These are phyloP conservation scores for Bombus turneri DNA, from an alignment of 1,140 invertebrate genomes.

Conservation along the genomic window DNA sequence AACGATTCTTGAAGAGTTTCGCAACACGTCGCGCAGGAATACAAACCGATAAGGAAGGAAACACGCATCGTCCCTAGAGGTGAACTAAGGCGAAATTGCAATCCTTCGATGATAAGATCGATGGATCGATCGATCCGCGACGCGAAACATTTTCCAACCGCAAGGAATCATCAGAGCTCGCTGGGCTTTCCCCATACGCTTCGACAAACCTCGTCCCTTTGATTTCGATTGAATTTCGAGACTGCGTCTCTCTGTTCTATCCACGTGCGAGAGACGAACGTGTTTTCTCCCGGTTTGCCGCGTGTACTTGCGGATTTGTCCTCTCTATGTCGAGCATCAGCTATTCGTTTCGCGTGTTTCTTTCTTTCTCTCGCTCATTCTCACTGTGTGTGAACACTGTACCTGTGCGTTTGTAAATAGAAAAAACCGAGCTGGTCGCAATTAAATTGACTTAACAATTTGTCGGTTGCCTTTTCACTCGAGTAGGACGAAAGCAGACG, in stretches of 20 bases:
- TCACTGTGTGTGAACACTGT: background rate
- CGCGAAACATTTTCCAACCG: slow-evolving; percentile 61
- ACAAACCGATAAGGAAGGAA: slow-evolving; percentile 59
- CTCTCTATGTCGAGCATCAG: background rate
- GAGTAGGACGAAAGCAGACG: slow-evolving; percentile 4
- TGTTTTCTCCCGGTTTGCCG: slow-evolving; percentile 15
- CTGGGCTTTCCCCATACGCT: slow-evolving; percentile 58
- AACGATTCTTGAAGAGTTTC: background rate
- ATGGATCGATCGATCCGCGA: slow-evolving; percentile 55
- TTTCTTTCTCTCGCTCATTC: background rate
- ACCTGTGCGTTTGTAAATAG: slow-evolving; percentile 19
- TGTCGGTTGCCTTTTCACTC: slow-evolving; percentile 23
- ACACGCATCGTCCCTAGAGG: slow-evolving; percentile 50
- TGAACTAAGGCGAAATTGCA: slow-evolving; percentile 61
- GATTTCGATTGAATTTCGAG: slow-evolving; percentile 68
- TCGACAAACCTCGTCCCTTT: slow-evolving; percentile 61
- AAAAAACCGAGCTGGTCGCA: slow-evolving; percentile 13
- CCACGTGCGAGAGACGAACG: slow-evolving; percentile 9
- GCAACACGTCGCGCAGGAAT: background rate
- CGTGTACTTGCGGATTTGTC: slow-evolving; percentile 18
- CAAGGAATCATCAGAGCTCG: slow-evolving; percentile 54
- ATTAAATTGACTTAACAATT: slow-evolving; percentile 48
- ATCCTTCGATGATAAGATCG: slow-evolving; percentile 64
- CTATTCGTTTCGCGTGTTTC: background rate
- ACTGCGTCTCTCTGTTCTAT: slow-evolving; percentile 29